A percentile compares a stretch with the other conserved stretches of the same genome.
These are phyloP conservation scores for Coronaproctus castanopsis DNA, from an alignment of 2,888 invertebrate species.

Conservation along the genomic window DNA sequence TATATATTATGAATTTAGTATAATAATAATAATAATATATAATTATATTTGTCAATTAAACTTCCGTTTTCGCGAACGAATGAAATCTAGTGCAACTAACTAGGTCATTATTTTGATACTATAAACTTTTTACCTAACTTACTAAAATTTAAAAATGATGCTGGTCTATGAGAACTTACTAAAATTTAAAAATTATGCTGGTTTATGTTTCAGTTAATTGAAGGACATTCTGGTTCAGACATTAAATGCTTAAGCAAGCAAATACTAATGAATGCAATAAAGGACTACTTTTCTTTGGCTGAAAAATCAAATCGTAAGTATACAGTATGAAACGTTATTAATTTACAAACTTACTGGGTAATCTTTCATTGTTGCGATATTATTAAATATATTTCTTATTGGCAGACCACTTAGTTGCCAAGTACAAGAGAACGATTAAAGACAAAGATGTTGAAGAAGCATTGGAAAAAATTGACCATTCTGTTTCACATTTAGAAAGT, in stretches of 20 bases:
- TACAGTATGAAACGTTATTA: neutral
- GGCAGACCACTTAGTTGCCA: neutral
- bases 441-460: neutral
- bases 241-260: conserved; percentile 72
- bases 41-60: too few relatives aligned
- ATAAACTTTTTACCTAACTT: too few relatives aligned
- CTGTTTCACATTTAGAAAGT: neutral
- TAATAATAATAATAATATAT: too few relatives aligned
- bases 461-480: neutral
- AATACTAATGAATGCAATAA: conserved; percentile 56
- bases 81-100: too few relatives aligned
- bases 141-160: too few relatives aligned
- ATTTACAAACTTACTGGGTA: neutral
- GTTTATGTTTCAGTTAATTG: conserved; percentile 36
- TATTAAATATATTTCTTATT: neutral
- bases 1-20: too few relatives aligned
- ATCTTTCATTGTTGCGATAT: too few relatives aligned
- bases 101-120: too few relatives aligned
- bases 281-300: neutral
- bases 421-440: neutral
- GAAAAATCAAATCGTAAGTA: neutral
- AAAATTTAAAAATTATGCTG: too few relatives aligned
- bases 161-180: too few relatives aligned
- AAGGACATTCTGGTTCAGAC: conserved; percentile 73
- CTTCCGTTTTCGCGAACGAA: too few relatives aligned